These are phyloP conservation scores for Lithophane ornitopus DNA, from an alignment of 2,888 invertebrate species.

Conservation along the genomic window DNA sequence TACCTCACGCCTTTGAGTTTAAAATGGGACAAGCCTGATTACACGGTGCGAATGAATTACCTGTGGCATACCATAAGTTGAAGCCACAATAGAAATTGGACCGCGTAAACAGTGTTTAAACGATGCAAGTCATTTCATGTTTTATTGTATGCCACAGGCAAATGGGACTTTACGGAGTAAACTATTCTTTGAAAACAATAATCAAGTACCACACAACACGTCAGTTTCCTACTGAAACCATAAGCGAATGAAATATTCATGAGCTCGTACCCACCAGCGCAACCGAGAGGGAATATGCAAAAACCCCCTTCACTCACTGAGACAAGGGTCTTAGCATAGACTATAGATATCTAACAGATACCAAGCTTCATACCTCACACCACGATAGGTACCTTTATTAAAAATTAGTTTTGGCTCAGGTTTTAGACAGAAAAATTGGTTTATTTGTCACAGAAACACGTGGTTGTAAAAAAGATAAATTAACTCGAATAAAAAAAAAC, in stretches of 20 bases:
- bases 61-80: not conserved
- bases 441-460: too few species aligned
- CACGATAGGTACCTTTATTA: not conserved
- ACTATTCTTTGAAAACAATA: slow-evolving; percentile 4
- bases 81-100: not conserved
- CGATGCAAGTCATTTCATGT: not conserved
- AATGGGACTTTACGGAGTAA: not conserved
- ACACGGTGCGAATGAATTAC: not conserved
- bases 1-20: not conserved
- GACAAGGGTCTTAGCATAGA: slow-evolving; percentile 43
- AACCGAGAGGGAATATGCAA: slow-evolving; percentile 52
- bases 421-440: too few species aligned
- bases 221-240: slow-evolving; percentile 32
- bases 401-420: too few species aligned
- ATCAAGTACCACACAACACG: slow-evolving; percentile 19
- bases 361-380: not conserved
- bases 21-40: not conserved
- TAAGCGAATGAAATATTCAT: slow-evolving; percentile 55
- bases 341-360: slow-evolving; percentile 2
- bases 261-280: slow-evolving; percentile 14
- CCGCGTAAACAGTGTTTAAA: not conserved
- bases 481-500: too few species aligned
- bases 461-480: too few species aligned
- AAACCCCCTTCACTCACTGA: slow-evolving; percentile 49
- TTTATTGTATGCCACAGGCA: not conserved